Percentiles rank a stretch among this genome's conserved stretches.
phyloP scores from a whole-genome alignment of 2,888 invertebrate genomes.

The Ommatoiulus sabulosus region DNA sequence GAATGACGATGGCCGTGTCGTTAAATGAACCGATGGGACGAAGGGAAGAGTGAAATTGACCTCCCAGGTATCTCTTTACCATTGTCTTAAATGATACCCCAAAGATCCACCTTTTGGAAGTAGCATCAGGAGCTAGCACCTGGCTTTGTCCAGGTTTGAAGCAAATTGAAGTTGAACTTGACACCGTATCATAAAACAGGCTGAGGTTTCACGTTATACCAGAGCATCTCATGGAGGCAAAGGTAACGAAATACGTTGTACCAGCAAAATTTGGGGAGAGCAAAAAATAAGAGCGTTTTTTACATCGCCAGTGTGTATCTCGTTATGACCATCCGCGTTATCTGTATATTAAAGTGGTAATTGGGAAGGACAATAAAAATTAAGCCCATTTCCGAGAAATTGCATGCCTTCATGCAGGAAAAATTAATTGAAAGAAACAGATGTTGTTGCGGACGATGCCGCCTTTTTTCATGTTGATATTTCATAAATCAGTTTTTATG shows the following conservation, averaged over 20 bases:
- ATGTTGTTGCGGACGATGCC: slow-evolving; percentile 1
- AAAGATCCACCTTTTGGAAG: background rate
- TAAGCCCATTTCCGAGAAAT: slow-evolving; percentile 18
- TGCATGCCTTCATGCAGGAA: slow-evolving; percentile 8
- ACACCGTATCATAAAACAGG: slow-evolving; percentile 20
- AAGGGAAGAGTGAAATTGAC: background rate
- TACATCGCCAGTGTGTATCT: background rate
- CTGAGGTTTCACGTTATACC: background rate
- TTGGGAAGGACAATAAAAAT: slow-evolving; percentile 36
- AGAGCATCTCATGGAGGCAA: background rate
- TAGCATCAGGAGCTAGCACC: background rate
- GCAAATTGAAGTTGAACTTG: background rate
- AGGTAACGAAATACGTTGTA: background rate
- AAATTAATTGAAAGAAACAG: slow-evolving; percentile 24
- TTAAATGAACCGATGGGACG: background rate
- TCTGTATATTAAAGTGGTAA: slow-evolving; percentile 7
- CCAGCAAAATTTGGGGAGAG: background rate
- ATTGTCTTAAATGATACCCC: background rate
- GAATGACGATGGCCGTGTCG: background rate
- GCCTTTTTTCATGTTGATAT: background rate
- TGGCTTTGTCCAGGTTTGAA: background rate
- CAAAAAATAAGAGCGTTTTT: background rate
- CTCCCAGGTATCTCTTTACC: background rate
- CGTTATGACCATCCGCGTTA: slow-evolving; percentile 24
- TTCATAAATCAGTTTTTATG: slow-evolving; percentile 23